A percentile compares a stretch with the other conserved stretches of the same genome.
Conservation (phyloP, 2,113 vertebrate genomes). For the Cranoglanis bouderius region DNA sequence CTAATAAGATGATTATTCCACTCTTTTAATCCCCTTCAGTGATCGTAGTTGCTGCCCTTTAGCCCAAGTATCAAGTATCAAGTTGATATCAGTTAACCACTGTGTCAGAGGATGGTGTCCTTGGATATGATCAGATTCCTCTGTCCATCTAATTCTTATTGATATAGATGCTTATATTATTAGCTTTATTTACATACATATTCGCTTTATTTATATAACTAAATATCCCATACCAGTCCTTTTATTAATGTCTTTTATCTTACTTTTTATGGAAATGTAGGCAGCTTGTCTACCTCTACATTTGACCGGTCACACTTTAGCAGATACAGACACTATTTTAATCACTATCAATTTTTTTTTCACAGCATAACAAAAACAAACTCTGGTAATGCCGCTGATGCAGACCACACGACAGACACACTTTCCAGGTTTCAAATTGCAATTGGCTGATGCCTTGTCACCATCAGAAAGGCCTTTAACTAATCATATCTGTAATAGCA, state of each 20-base stretch:
- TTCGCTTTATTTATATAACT: neutral
- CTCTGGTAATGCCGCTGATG: slow-evolving; percentile 17
- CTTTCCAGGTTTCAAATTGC: slow-evolving; percentile 57
- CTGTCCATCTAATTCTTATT: neutral
- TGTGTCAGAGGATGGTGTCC: neutral
- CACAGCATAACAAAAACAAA: slow-evolving; percentile 34
- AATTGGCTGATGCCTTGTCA: slow-evolving; percentile 53
- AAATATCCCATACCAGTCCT: neutral
- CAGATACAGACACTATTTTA: slow-evolving; percentile 57
- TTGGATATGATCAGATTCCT: neutral
- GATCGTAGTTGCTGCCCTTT: neutral
- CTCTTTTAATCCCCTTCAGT: neutral
- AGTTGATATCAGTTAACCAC: neutral
- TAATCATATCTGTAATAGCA: slow-evolving; percentile 59
- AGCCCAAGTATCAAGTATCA: neutral
- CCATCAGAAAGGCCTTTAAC: slow-evolving; percentile 67
- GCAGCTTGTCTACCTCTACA: neutral
- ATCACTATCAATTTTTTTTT: slow-evolving; percentile 48
- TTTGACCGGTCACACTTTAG: neutral
- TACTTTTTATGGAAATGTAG: neutral
- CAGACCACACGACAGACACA: slow-evolving; percentile 45
- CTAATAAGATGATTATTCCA: neutral
- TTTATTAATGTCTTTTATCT: neutral
- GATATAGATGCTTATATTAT: neutral
- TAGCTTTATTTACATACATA: neutral